A percentile compares a stretch with the other conserved stretches of the same genome.
Conservation (phyloP, 2,888 invertebrate species). For the Diplazon laetatorius region DNA sequence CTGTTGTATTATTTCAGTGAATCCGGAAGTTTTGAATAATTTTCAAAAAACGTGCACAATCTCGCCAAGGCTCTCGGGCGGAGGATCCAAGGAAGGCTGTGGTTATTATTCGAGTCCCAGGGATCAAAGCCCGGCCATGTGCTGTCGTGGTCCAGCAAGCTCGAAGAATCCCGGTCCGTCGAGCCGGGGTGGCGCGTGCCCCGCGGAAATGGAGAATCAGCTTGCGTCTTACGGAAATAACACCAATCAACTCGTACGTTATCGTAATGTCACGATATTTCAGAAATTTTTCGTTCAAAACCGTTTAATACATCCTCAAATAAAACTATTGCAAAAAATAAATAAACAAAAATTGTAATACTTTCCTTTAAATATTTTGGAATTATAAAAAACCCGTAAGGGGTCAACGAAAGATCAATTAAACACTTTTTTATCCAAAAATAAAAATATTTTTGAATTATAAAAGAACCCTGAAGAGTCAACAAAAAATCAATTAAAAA, state of each 20-base stretch:
- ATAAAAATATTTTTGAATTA: no score
- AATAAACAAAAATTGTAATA: no score
- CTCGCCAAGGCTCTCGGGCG: conserved; percentile 66
- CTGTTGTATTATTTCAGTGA: conserved; percentile 20
- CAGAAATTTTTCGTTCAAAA: background rate
- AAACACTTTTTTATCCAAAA: no score
- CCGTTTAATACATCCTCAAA: no score
- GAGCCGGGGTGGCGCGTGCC: conserved; percentile 77
- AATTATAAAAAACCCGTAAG: no score
- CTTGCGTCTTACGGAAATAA: conserved; percentile 81
- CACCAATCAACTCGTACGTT: conserved; percentile 81
- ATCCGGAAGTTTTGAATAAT: conserved; percentile 43
- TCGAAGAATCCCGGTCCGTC: conserved; percentile 62
- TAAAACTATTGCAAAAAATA: no score
- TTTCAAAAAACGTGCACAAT: conserved; percentile 41
- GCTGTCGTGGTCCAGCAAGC: conserved; percentile 68
- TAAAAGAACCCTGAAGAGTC: no score
- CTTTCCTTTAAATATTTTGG: no score
- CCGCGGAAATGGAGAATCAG: conserved; percentile 82
- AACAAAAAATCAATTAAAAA: no score
- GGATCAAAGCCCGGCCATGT: conserved; percentile 69
- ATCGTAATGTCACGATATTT: background rate
- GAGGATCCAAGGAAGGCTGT: conserved; percentile 71
- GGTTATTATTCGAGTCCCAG: conserved; percentile 56
- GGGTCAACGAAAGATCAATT: no score